These are phyloP conservation scores for Zootermopsis nevadensis DNA, from an alignment of 2,888 invertebrate genomes.

Conservation along the genomic window DNA sequence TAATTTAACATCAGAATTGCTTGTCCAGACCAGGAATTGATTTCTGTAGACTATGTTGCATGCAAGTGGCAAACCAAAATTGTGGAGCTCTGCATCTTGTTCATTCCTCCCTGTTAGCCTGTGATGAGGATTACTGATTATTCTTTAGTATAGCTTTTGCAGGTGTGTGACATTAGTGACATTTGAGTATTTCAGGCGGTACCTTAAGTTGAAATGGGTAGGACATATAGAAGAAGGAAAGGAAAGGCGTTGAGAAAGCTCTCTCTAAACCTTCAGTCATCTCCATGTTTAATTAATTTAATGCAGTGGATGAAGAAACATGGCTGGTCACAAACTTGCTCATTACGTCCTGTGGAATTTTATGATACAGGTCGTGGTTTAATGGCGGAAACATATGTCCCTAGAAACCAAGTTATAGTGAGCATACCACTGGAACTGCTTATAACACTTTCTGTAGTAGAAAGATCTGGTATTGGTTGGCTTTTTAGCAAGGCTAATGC, in stretches of 20 bases:
- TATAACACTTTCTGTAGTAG: slow-evolving; percentile 63
- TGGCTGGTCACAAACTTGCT: slow-evolving; percentile 69
- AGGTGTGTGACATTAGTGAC: neutral
- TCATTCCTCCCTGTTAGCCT: neutral
- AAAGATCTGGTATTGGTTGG: slow-evolving; percentile 55
- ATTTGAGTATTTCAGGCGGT: slow-evolving; percentile 15
- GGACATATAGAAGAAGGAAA: slow-evolving; percentile 38
- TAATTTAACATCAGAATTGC: no score
- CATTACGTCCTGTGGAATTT: slow-evolving; percentile 71
- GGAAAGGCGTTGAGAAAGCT: neutral
- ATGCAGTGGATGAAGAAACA: slow-evolving; percentile 68
- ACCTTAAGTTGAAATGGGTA: slow-evolving; percentile 24
- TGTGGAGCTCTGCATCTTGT: neutral
- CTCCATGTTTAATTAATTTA: slow-evolving; percentile 60
- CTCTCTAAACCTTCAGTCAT: neutral
- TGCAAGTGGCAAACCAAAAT: no score
- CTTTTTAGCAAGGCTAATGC: slow-evolving; percentile 54
- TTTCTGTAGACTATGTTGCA: no score
- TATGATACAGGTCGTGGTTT: slow-evolving; percentile 80
- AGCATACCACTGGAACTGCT: slow-evolving; percentile 67
- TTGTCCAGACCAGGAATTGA: no score
- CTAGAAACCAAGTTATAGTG: slow-evolving; percentile 67
- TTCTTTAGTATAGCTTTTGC: neutral
- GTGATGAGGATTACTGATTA: neutral
- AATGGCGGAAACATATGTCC: slow-evolving; percentile 69